phyloP scores from a whole-genome alignment of 2,113 vertebrate species.

The Salvelinus fontinalis region DNA sequence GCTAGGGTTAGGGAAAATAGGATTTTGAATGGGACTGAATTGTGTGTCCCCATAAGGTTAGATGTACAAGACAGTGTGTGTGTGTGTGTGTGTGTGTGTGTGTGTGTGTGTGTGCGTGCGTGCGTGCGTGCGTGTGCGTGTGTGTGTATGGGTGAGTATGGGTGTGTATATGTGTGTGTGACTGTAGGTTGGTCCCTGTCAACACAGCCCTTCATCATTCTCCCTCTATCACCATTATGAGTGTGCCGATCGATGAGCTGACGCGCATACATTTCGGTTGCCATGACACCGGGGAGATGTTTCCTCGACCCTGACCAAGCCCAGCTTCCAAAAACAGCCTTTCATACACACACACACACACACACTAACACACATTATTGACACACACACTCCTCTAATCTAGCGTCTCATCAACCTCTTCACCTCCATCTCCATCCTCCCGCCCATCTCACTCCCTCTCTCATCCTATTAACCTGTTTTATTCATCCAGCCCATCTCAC shows the following conservation, averaged over 20 bases:
- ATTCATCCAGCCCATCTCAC: too few relatives aligned
- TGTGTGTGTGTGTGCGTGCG: not conserved
- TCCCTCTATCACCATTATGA: conserved; percentile 31
- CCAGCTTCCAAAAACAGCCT: not conserved
- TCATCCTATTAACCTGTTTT: too few relatives aligned
- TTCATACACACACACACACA: conserved; percentile 7
- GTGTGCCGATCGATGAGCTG: conserved; percentile 35
- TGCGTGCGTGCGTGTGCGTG: not conserved
- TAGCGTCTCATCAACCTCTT: too few relatives aligned
- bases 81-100: not conserved
- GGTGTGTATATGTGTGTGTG: not conserved
- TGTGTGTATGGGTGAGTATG: not conserved
- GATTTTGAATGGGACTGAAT: too few relatives aligned
- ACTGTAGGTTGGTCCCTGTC: not conserved
- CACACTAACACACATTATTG: conserved; percentile 1
- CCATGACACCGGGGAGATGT: conserved; percentile 20
- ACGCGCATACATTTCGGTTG: conserved; percentile 20
- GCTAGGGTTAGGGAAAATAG: too few relatives aligned
- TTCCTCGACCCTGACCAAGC: conserved; percentile 21
- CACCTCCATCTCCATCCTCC: too few relatives aligned
- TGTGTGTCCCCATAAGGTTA: too few relatives aligned
- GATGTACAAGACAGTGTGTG: too few relatives aligned
- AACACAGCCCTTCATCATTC: conserved; percentile 4
- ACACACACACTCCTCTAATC: too few relatives aligned
- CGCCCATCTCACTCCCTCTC: too few relatives aligned